A percentile compares a stretch with the other conserved stretches of the same genome.
These are phyloP conservation scores for Tricholauxania praeusta DNA, from an alignment of 2,888 invertebrate genomes.

Conservation along the genomic window DNA sequence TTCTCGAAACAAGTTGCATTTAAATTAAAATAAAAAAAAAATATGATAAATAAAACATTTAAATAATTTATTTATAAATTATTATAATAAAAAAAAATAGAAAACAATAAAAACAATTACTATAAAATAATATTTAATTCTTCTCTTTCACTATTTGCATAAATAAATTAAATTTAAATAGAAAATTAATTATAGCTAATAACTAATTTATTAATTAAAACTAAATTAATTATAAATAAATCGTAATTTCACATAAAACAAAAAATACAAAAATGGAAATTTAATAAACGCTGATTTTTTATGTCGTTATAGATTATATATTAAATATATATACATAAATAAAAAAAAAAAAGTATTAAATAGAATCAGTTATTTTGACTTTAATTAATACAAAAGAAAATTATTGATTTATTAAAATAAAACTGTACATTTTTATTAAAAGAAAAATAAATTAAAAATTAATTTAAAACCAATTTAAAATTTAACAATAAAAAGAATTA, in stretches of 20 bases:
- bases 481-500: slow-evolving; percentile 24
- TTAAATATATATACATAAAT: slow-evolving; percentile 57
- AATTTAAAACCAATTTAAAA: slow-evolving; percentile 40
- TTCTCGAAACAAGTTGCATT: slow-evolving; percentile 63
- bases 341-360: slow-evolving; percentile 42
- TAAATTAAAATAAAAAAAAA: slow-evolving; percentile 47
- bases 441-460: slow-evolving; percentile 43
- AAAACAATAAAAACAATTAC: slow-evolving; percentile 37
- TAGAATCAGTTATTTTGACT: slow-evolving; percentile 60
- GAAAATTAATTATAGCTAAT: slow-evolving; percentile 47
- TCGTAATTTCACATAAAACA: slow-evolving; percentile 35
- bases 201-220: slow-evolving; percentile 49
- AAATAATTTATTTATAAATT: slow-evolving; percentile 59
- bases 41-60: slow-evolving; percentile 53
- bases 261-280: slow-evolving; percentile 45
- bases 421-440: slow-evolving; percentile 48
- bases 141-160: slow-evolving; percentile 44
- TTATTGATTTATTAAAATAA: slow-evolving; percentile 39
- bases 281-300: slow-evolving; percentile 62
- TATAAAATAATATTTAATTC: slow-evolving; percentile 30
- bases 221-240: slow-evolving; percentile 39
- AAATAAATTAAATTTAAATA: slow-evolving; percentile 40
- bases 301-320: slow-evolving; percentile 62
- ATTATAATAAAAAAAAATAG: slow-evolving; percentile 46
- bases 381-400: slow-evolving; percentile 55